Evolutionary conservation across 2,888 invertebrate species (phyloP), one percentile per base, ranked within the genome.

Genomic region (Drosophila bunnanda): DNA sequence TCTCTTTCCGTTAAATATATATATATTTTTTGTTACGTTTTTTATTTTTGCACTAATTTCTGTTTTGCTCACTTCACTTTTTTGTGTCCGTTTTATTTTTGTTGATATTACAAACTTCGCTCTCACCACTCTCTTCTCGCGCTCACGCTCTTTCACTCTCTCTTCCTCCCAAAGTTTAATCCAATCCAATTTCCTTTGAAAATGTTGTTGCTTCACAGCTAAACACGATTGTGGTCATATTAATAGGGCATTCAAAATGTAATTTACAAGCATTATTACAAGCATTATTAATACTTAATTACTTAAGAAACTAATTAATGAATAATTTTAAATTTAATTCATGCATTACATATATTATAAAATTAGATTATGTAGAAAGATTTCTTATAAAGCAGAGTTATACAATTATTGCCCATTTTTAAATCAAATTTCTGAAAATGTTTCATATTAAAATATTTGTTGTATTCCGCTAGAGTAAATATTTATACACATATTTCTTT

Each of bases 21-120:
- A 3, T 12, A 20, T 41, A 20, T 25, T 54, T 43, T 57, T 41
- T 57, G 30, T 30, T 30, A n/a, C 15, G 38, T 57, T 50, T 59
- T 59, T 65, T 66, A 67, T 69, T 75, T 82, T 71, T 79, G 71
- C 82, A 79, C 72, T 77, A 71, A 82, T 82, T 85, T 82, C 61
- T 75, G 80, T 76, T 84, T 80, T 75, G 75, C 77, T 80, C 71
- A 75, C 54, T 78, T 82, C 67, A 78, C 53, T 65, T 44, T 30
- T 44, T 46, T 41, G 32, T 39, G 6, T 32, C 15, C 56, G 41
- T 50, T 62, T 64, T 61, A 38, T 71, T 46, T 50, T 30, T 64
- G 44, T 64, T 64, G 20, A 55, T 71, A 71, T 71, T 71, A 57
- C 64, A 71, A 64, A 46, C 56, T 39, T 46, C 22, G 38, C 65